Percentiles rank a stretch among this genome's conserved stretches.
These are phyloP conservation scores for Oophaga pumilio DNA, from an alignment of 2,113 vertebrate genomes.

Conservation along the genomic window DNA sequence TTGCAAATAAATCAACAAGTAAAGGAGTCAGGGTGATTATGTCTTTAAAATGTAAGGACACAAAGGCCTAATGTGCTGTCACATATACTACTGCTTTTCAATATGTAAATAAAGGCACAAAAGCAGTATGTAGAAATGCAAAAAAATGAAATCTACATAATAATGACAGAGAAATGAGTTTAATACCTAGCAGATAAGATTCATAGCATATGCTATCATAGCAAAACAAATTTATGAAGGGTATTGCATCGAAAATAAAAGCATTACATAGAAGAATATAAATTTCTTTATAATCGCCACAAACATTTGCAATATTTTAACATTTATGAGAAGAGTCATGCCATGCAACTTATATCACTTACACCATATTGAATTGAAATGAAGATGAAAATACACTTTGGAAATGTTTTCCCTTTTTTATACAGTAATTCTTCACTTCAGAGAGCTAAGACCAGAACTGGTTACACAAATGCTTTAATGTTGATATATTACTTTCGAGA, in stretches of 20 bases:
- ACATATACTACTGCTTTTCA: background rate
- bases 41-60: background rate
- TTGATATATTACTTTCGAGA: background rate
- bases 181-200: background rate
- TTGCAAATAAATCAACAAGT: no score
- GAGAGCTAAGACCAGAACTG: background rate
- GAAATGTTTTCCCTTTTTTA: background rate
- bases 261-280: background rate
- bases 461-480: background rate
- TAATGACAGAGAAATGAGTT: background rate
- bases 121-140: background rate
- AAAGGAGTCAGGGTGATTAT: no score
- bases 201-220: background rate
- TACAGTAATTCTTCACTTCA: background rate
- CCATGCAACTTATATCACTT: background rate
- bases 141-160: background rate
- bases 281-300: background rate
- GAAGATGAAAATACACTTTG: slow-evolving; percentile 8
- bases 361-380: background rate
- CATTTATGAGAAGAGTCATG: background rate
- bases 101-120: background rate
- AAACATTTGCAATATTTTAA: background rate
- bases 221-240: background rate
- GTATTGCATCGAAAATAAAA: background rate
- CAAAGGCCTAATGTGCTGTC: background rate